These are phyloP conservation scores for Ceryle rudis DNA, from an alignment of 2,797 vertebrate species.

Conservation along the genomic window DNA sequence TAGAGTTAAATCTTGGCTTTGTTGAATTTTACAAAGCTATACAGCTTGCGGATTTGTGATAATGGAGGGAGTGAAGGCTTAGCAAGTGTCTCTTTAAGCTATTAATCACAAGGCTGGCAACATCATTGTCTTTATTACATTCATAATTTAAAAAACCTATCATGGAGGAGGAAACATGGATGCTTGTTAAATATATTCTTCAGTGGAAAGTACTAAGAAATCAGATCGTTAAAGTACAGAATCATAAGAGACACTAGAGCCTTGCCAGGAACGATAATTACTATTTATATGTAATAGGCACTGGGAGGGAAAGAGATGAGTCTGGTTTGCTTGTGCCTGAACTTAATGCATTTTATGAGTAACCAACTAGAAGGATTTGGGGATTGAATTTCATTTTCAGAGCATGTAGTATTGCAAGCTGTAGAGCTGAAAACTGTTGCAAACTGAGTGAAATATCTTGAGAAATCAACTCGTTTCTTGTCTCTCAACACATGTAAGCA, in stretches of 20 bases:
- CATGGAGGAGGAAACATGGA: conserved; percentile 63
- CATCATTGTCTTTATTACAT: conserved; percentile 71
- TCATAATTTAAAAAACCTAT: conserved; percentile 68
- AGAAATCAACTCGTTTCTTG: conserved; percentile 74
- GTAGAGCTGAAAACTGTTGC: conserved; percentile 20
- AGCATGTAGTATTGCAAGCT: conserved; percentile 65
- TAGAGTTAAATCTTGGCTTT: conserved; percentile 56
- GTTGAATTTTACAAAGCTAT: conserved; percentile 17
- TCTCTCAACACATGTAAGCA: not conserved
- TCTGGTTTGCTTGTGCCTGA: conserved; percentile 54
- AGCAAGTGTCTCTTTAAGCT: conserved; percentile 53
- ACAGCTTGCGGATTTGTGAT: conserved; percentile 55
- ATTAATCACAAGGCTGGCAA: conserved; percentile 64
- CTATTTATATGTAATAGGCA: conserved; percentile 71
- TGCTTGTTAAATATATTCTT: conserved; percentile 71
- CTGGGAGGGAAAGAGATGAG: conserved; percentile 60
- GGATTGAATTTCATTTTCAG: conserved; percentile 57
- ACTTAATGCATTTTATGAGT: conserved; percentile 69
- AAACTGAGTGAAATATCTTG: conserved; percentile 71
- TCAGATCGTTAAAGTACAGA: conserved; percentile 67
- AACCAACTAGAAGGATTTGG: conserved; percentile 61
- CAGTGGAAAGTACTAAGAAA: conserved; percentile 61
- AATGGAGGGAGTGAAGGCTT: conserved; percentile 55
- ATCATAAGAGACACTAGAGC: conserved; percentile 55
- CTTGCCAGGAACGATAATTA: conserved; percentile 73